Base-by-base conservation (phyloP, 2,888 invertebrate species). In the Ceramica pisi region DNA sequence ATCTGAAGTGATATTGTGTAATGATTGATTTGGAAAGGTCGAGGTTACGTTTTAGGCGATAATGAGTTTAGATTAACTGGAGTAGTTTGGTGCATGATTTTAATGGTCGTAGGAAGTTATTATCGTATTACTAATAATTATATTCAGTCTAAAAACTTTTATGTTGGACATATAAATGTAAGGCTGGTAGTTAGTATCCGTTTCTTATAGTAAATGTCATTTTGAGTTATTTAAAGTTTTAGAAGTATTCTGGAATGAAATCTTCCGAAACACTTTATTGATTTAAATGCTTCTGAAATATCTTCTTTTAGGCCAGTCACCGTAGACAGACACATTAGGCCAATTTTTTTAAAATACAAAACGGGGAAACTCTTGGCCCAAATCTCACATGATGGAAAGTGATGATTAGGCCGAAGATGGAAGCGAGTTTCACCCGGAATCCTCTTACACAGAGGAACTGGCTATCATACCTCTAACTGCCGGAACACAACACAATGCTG, bases 21-120 rank as follows among this genome's bases (percentile, higher is more conserved):
- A 73, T 72, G 86, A 87, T 87, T 84, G 86, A 89, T 88, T 86
- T 84, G 75, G 61, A 90, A 91, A 91, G 90, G 89, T 91, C 86
- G 87, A 90, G 91, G 91, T 85, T 82, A 66, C 66, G 53, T 1
- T 31, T 68, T 75, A 63, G 64, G 19, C 21, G 46, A 75, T 83
- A 77, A 75, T 83, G 63, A 21, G 59, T 74, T 80, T 62, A 71
- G 75, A 85, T 83, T 80, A 80, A 80, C 51, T 75, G 50, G 71
- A 79, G 64, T 68, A 60, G 50, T 61, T 67, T 41, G 21, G n/a
- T 46, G 23, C 41, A 26, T 46, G 9, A 23, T 41, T 61, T 35
- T 57, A 57, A 57, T 35, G 1, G 10, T 23, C 14, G 21, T 46
- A 60, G 53, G 72, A 75, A 75, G 72, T 71, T 51, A 61, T 70